These are phyloP conservation scores for Sarcophaga caerulescens DNA, from an alignment of 2,888 invertebrate genomes.

Conservation along the genomic window DNA sequence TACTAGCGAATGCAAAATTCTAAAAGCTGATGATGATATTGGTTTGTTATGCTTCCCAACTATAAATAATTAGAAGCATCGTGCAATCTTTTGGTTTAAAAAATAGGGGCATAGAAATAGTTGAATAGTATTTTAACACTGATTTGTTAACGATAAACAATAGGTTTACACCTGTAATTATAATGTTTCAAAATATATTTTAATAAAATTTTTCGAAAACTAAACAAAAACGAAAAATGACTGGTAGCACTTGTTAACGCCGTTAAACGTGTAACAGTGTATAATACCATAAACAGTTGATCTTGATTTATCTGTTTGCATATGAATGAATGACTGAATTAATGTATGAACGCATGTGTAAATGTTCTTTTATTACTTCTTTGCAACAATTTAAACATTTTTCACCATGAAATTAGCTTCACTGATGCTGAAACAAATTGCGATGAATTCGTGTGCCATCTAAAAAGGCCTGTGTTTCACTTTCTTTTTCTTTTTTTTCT, in stretches of 20 bases:
- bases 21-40: no score
- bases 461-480: conserved; percentile 22
- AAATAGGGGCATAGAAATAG: no score
- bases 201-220: no score
- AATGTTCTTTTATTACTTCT: not conserved
- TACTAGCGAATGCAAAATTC: no score
- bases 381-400: conserved; percentile 4
- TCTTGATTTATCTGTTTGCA: not conserved
- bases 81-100: no score
- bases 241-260: not conserved
- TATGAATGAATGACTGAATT: not conserved
- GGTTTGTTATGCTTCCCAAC: no score
- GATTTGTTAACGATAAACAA: not conserved
- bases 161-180: not conserved
- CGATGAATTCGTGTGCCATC: conserved; percentile 60
- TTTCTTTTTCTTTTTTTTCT: not conserved
- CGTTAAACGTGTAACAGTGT: not conserved
- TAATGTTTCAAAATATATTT: no score
- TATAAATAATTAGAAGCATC: no score
- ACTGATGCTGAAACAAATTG: conserved; percentile 68
- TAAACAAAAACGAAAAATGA: no score
- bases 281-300: not conserved
- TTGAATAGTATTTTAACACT: not conserved
- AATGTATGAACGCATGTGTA: not conserved
- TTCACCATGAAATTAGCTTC: conserved; percentile 62